Percentiles rank a stretch among this genome's conserved stretches.
phyloP scores from a whole-genome alignment of 1,140 invertebrate genomes.

The Holcopasites calliopsidis region DNA sequence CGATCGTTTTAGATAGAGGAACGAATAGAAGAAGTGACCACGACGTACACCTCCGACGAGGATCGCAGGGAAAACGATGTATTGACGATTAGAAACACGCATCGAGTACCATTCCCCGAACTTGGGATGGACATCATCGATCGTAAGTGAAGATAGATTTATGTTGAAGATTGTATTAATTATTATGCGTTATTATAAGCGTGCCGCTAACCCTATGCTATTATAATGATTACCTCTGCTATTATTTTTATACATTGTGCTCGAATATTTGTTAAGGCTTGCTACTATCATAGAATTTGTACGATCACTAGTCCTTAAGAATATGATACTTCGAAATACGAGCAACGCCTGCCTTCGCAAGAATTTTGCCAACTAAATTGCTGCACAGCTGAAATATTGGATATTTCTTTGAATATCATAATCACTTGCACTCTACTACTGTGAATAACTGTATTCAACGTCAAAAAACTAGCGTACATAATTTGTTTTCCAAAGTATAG shows the following conservation, averaged over 20 bases:
- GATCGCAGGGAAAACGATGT: constrained; percentile 64
- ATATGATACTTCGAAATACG: background rate
- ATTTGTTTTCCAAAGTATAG: too few relatives aligned
- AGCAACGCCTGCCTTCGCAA: background rate
- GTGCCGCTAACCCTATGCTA: too few relatives aligned
- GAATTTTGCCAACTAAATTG: background rate
- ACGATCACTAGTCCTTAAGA: background rate
- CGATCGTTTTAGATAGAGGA: constrained; percentile 79
- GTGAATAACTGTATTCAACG: too few relatives aligned
- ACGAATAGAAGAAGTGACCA: constrained; percentile 79
- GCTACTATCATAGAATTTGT: too few relatives aligned
- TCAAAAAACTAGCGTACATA: too few relatives aligned
- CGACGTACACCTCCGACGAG: constrained; percentile 72
- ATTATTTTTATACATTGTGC: background rate
- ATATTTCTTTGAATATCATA: too few relatives aligned
- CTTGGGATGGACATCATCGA: constrained; percentile 85
- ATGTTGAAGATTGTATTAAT: too few relatives aligned
- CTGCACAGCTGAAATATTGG: too few relatives aligned
- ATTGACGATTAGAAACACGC: constrained; percentile 66
- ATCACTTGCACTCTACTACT: background rate
- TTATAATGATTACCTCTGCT: too few relatives aligned
- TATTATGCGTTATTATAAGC: too few relatives aligned
- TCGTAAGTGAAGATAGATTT: constrained; percentile 76
- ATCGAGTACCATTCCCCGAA: constrained; percentile 85
- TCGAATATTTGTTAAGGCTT: too few relatives aligned